A percentile compares a stretch with the other conserved stretches of the same genome.
These are phyloP conservation scores for Phortica variegata DNA, from an alignment of 1,140 invertebrate species.

Conservation along the genomic window DNA sequence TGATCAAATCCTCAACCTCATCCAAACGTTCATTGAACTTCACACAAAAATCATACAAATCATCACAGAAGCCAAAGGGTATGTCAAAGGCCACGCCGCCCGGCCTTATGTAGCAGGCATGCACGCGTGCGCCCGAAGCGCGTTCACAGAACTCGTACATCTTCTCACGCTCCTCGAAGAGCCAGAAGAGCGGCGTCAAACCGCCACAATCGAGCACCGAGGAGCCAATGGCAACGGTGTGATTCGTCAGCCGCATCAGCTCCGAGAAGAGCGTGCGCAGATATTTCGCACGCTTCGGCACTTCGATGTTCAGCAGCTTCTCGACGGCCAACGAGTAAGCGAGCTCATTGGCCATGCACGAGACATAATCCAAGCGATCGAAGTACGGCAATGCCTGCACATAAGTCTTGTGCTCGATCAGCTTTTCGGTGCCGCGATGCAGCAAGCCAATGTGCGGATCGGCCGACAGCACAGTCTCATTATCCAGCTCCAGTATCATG, in stretches of 20 bases:
- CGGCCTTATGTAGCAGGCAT: constrained; percentile 81
- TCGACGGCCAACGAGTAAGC: constrained; percentile 75
- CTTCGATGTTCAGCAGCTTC: constrained; percentile 76
- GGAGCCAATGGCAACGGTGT: constrained; percentile 74
- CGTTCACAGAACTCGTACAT: constrained; percentile 85
- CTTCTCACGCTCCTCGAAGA: constrained; percentile 87
- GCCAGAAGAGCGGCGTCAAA: constrained; percentile 86
- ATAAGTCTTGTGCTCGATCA: constrained; percentile 85
- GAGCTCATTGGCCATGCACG: constrained; percentile 81
- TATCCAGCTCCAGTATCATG: constrained; percentile 74
- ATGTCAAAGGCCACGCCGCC: constrained; percentile 78
- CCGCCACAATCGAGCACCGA: constrained; percentile 79
- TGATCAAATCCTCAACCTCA: constrained; percentile 82
- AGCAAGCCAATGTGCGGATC: constrained; percentile 58
- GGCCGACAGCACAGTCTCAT: constrained; percentile 63
- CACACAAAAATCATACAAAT: constrained; percentile 74
- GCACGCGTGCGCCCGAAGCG: constrained; percentile 79
- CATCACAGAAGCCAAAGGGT: constrained; percentile 81
- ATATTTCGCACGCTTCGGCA: constrained; percentile 73
- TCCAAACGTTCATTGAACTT: constrained; percentile 77
- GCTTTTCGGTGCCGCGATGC: constrained; percentile 75
- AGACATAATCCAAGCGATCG: constrained; percentile 82
- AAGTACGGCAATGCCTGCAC: constrained; percentile 79
- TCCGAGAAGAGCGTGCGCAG: constrained; percentile 74
- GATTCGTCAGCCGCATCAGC: constrained; percentile 79